A percentile compares a stretch with the other conserved stretches of the same genome.
Conservation (phyloP, 2,797 vertebrate species). For the Chrosomus eos region DNA sequence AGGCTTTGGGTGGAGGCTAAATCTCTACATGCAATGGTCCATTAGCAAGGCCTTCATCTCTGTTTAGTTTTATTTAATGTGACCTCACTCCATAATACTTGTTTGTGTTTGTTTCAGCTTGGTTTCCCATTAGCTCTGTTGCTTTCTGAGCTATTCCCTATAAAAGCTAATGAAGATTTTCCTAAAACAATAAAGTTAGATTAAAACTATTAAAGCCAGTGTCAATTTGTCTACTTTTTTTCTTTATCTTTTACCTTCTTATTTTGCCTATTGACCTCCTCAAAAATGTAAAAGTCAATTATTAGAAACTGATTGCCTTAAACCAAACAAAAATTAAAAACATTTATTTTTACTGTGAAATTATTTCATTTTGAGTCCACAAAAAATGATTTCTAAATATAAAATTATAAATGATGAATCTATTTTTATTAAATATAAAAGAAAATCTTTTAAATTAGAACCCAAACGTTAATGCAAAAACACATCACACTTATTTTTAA, state of each 20-base stretch:
- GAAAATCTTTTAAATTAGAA: background rate
- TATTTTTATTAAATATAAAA: background rate
- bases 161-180: constrained; percentile 10
- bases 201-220: background rate
- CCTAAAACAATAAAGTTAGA: background rate
- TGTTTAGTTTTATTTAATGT: constrained; percentile 23
- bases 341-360: background rate
- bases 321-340: background rate
- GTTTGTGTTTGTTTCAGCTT: constrained; percentile 10
- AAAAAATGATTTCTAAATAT: background rate
- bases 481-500: background rate
- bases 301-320: background rate
- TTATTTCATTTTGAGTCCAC: background rate
- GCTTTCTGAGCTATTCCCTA: background rate
- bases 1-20: constrained; percentile 31
- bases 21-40: background rate
- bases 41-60: constrained; percentile 18
- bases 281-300: background rate
- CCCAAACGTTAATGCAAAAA: background rate
- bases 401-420: background rate
- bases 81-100: background rate
- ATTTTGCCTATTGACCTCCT: background rate
- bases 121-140: constrained; percentile 14
- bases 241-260: background rate
- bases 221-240: background rate